Evolutionary conservation across 2,888 invertebrate species (phyloP).

Genomic region (Eudemis profundana): DNA sequence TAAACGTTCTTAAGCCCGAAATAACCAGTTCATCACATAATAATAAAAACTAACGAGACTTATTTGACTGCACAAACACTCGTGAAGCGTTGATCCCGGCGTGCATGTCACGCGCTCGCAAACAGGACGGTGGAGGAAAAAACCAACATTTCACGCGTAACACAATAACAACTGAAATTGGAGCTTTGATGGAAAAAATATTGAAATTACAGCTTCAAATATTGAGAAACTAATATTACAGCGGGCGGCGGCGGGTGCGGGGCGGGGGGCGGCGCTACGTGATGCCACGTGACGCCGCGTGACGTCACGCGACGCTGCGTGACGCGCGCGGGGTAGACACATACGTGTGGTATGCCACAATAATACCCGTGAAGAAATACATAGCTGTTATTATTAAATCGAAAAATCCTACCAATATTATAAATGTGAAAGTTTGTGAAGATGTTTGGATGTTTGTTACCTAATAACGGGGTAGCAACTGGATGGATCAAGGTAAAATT

Average conservation of each 20-base stretch:
- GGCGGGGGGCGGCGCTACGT: background rate
- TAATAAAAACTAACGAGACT: no score
- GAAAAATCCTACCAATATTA: no score
- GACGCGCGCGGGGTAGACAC: background rate
- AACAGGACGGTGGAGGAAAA: slow-evolving; percentile 5
- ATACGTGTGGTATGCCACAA: no score
- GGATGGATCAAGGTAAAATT: no score
- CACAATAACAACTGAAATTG: slow-evolving; percentile 32
- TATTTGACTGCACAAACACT: background rate
- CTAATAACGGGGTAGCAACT: no score
- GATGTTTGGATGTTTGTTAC: no score
- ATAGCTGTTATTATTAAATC: no score
- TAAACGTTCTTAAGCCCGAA: no score
- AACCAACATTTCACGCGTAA: slow-evolving; percentile 11
- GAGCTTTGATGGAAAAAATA: slow-evolving; percentile 37
- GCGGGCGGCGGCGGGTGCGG: background rate
- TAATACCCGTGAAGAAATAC: no score
- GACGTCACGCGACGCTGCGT: background rate
- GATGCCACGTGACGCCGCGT: background rate
- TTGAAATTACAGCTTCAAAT: slow-evolving; percentile 30
- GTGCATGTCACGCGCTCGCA: background rate
- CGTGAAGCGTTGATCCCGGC: background rate
- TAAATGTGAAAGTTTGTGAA: no score
- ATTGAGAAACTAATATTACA: slow-evolving; percentile 13
- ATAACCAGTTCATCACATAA: no score